Conservation (phyloP, 2,888 invertebrate species). For the Ochlodes sylvanus region DNA sequence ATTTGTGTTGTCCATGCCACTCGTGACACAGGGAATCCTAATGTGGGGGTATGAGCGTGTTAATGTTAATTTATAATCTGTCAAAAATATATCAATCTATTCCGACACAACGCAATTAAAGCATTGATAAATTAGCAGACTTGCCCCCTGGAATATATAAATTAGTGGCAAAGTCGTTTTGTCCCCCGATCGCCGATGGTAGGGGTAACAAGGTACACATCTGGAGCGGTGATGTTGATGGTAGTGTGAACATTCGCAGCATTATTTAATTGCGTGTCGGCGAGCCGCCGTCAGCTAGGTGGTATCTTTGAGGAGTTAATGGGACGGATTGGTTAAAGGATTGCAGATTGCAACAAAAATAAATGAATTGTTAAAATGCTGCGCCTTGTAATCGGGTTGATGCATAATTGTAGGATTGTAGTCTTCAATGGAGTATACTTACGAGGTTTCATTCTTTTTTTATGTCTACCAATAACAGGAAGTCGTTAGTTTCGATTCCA, state of each 20-base stretch:
- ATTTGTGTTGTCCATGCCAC: too few species aligned
- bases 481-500: too few species aligned
- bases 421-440: constrained; percentile 31
- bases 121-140: too few species aligned
- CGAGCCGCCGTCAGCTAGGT: constrained; percentile 54
- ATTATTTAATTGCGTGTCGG: constrained; percentile 83
- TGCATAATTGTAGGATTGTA: neutral
- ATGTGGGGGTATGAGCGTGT: too few species aligned
- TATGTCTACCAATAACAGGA: too few species aligned
- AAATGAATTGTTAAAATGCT: constrained; percentile 11
- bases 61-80: too few species aligned
- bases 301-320: constrained; percentile 33
- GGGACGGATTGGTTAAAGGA: constrained; percentile 26
- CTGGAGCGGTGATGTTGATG: constrained; percentile 77
- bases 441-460: neutral
- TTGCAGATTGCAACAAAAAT: constrained; percentile 24
- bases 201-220: constrained; percentile 56
- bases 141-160: too few species aligned
- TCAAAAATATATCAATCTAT: too few species aligned
- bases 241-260: constrained; percentile 78
- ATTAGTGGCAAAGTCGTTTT: too few species aligned
- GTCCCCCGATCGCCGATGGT: constrained; percentile 44
- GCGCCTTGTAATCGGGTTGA: neutral
- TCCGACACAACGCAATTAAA: too few species aligned
- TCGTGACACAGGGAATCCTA: too few species aligned